Base-by-base conservation (phyloP, 2,113 vertebrate genomes). In the Ictalurus furcatus region DNA sequence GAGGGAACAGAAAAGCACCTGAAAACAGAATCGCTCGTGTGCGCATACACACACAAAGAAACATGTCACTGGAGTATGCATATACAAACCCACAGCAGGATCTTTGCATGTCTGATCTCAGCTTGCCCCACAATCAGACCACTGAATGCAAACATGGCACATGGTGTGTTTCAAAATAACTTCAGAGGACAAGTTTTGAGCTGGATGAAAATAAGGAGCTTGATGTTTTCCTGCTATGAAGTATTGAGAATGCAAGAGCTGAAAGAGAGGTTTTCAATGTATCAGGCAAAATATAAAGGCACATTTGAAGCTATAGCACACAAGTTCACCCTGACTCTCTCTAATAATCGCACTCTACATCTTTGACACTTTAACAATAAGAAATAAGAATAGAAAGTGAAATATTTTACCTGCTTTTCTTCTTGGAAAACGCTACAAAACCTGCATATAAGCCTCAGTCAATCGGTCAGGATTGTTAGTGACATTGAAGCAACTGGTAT, bases 51-150 rank as follows among this genome's bases (percentile, higher is more conserved):
- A 67, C 65, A 67, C 28, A 67, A 69, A n/a, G 40, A 84, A 85
- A 88, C 61, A 52, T 86, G 54, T 48, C 87, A 80, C 59, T 63
- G 25, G 79, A 84, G 90, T 84, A 28, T 84, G 84, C 30, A 44
- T 71, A 86, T 65, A 44, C 81, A 63, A 89, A 65, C 85, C 59
- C 84, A 80, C 84, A 85, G 88, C 44, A 56, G 84, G 67, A 91
- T 91, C 90, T 89, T 48, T 86, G 74, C 30, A 23, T 12, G 28
- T 90, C 87, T 86, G 83, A 79, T 90, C 85, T 83, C 79, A 37
- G 65, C 86, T 84, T 76, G 65, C 87, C 83, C 84, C 37, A 52
- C 86, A 88, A 86, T 91, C 78, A 90, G 86, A 89, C 85, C 88
- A 86, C 28, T 80, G 88, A 89, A 86, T n/a, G 61, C 69, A 90